Percentiles rank a stretch among this genome's conserved stretches.
phyloP scores from a whole-genome alignment of 2,113 vertebrate species.

The Odobenus rosmarus region DNA sequence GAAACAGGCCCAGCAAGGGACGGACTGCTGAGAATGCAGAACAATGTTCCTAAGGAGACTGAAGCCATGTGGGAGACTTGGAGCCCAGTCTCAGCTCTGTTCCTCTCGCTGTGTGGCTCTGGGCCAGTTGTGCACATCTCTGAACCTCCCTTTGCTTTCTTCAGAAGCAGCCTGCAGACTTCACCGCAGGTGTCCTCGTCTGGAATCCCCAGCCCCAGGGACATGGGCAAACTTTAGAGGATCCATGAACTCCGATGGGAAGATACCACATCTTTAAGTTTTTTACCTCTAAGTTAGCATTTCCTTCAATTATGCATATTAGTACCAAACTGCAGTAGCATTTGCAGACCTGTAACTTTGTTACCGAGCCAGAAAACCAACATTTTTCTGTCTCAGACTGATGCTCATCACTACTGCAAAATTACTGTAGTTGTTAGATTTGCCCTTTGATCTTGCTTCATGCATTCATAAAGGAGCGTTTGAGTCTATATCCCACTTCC shows the following conservation, averaged over 20 bases:
- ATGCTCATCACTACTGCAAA: background rate
- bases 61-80: background rate
- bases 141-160: background rate
- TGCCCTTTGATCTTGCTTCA: background rate
- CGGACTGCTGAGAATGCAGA: background rate
- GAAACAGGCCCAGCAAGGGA: background rate
- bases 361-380: background rate
- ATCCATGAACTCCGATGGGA: background rate
- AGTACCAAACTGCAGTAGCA: background rate
- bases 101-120: background rate
- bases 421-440: background rate
- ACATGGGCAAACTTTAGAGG: background rate
- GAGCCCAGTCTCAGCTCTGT: background rate
- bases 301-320: background rate
- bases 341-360: background rate
- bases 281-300: background rate
- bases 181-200: too few relatives aligned
- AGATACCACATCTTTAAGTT: background rate
- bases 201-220: background rate
- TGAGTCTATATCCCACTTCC: background rate
- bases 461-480: background rate
- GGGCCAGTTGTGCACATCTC: background rate
- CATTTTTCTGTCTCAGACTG: background rate
- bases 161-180: background rate
- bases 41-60: background rate